Conservation (phyloP, 1,140 invertebrate species). For the Dendrolimus punctatus region DNA sequence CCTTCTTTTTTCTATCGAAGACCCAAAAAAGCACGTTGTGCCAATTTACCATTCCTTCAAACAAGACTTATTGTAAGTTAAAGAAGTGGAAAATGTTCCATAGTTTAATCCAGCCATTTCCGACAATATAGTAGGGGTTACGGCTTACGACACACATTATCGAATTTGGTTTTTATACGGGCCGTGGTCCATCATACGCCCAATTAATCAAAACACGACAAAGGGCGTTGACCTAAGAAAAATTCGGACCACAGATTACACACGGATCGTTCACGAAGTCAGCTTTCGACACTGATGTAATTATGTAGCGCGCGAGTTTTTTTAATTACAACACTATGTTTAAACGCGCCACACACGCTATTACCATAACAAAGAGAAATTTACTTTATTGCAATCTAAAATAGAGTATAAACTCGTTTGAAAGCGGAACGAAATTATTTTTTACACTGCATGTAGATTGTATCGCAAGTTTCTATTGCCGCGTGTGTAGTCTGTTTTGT, state of each 20-base stretch:
- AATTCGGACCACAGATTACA: constrained; percentile 19
- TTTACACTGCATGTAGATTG: constrained; percentile 10
- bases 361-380: background rate
- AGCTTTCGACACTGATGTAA: constrained; percentile 26
- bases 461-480: constrained; percentile 20
- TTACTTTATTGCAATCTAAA: background rate
- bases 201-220: constrained; percentile 19
- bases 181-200: too few relatives aligned
- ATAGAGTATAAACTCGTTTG: background rate
- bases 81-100: too few relatives aligned
- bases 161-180: too few relatives aligned
- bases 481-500: constrained; percentile 14
- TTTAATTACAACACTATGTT: constrained; percentile 30
- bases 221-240: constrained; percentile 17
- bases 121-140: background rate
- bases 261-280: constrained; percentile 18
- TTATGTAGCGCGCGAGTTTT: constrained; percentile 18
- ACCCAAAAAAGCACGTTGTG: too few relatives aligned
- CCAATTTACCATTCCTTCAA: too few relatives aligned
- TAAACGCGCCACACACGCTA: constrained; percentile 23
- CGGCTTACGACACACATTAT: too few relatives aligned
- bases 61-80: too few relatives aligned
- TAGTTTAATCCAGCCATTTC: background rate
- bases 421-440: background rate
- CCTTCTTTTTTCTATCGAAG: too few relatives aligned